Evolutionary conservation across 2,888 invertebrate genomes (phyloP).

Genomic region (Anthoptus insignis): DNA sequence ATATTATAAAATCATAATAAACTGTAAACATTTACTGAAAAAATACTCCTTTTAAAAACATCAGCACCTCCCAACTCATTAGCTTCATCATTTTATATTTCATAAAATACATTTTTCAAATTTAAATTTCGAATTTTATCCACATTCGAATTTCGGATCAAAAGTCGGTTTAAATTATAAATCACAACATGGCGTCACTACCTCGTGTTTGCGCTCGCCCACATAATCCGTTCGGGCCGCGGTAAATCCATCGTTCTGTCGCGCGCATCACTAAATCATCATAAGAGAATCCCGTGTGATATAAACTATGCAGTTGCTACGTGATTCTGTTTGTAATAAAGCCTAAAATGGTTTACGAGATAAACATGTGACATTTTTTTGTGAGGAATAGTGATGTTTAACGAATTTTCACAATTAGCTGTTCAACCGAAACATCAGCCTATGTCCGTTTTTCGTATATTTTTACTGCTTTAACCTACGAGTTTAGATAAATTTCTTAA

Average conservation of each 20-base stretch:
- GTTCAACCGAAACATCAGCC: too few relatives aligned
- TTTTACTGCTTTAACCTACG: background rate
- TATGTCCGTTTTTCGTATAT: background rate
- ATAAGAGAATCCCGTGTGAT: conserved; percentile 81
- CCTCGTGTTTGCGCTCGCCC: conserved; percentile 86
- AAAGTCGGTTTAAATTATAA: conserved; percentile 73
- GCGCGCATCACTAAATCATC: conserved; percentile 84
- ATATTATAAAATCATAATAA: too few relatives aligned
- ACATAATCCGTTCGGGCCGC: conserved; percentile 86
- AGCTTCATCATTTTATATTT: too few relatives aligned
- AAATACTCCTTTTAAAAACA: too few relatives aligned
- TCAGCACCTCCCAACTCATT: too few relatives aligned
- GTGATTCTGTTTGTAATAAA: conserved; percentile 36
- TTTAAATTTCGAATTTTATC: conserved; percentile 23
- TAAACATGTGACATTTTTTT: conserved; percentile 15
- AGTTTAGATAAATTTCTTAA: too few relatives aligned
- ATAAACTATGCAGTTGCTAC: conserved; percentile 61
- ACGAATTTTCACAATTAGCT: background rate
- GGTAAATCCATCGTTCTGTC: conserved; percentile 85
- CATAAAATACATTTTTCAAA: background rate
- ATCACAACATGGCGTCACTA: conserved; percentile 84
- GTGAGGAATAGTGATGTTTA: conserved; percentile 7
- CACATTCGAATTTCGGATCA: conserved; percentile 66
- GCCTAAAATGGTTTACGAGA: conserved; percentile 27
- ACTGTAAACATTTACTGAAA: too few relatives aligned